A percentile compares a stretch with the other conserved stretches of the same genome.
These are phyloP conservation scores for Macrosoma leucophasiata DNA, from an alignment of 2,888 invertebrate species.

Conservation along the genomic window DNA sequence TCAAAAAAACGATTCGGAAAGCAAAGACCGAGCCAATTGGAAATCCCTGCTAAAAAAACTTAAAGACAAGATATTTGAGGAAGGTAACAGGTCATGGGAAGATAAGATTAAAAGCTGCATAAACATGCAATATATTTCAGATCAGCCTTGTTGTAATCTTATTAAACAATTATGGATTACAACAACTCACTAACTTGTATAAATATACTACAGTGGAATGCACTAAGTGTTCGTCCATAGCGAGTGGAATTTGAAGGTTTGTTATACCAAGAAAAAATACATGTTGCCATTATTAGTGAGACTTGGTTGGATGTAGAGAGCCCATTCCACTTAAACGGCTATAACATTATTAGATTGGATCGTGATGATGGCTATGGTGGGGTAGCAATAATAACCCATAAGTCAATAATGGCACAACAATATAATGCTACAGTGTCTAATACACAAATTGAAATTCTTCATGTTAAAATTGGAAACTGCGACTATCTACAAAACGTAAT, in stretches of 20 bases:
- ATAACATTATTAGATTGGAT: constrained; percentile 15
- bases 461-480: constrained; percentile 1
- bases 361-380: constrained; percentile 18
- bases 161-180: constrained; percentile 4
- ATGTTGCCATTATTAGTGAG: constrained; percentile 21
- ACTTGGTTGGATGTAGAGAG: constrained; percentile 19
- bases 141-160: constrained; percentile 6
- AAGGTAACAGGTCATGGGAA: background rate
- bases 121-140: constrained; percentile 1
- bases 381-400: constrained; percentile 15
- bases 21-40: too few relatives aligned
- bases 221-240: constrained; percentile 9
- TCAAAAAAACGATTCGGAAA: background rate
- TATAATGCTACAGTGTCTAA: too few relatives aligned
- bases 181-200: background rate
- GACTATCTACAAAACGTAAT: background rate
- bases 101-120: constrained; percentile 1
- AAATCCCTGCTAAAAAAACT: too few relatives aligned
- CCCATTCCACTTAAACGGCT: constrained; percentile 6
- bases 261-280: constrained; percentile 18
- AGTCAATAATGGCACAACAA: constrained; percentile 11
- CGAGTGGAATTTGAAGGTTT: constrained; percentile 1
- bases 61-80: too few relatives aligned
- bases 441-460: too few relatives aligned
- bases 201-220: constrained; percentile 11